Base-by-base conservation (phyloP, 2,113 vertebrate species). In the Empidonax traillii region DNA sequence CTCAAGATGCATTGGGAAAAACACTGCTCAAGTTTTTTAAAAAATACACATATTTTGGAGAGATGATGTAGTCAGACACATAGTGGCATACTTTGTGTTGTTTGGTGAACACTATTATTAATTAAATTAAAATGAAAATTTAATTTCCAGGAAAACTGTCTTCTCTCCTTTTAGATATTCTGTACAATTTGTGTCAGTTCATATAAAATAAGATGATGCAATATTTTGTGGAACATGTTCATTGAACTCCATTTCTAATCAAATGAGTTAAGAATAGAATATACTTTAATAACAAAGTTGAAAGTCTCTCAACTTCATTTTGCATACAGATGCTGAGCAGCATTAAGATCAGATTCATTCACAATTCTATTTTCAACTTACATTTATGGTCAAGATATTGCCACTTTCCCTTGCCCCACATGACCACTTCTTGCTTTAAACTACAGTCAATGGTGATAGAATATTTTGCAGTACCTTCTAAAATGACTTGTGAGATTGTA, bases 371-470 rank as follows among this genome's bases (percentile, higher is more conserved):
- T 89, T 89, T 80, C 33, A 53, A 33, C 4, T 78, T 77, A 77
- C 35, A 72, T 17, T 82, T 87, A 62, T 55, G 23, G 66, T 49
- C 46, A 81, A 81, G 52, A 22, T 24, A 67, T 12, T 59, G 27
- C 5, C 11, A 6, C 35, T 2, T 1, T n/a, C 16, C 20, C 14
- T 18, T 12, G 5, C 31, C 9, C 5, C 5, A 39, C 18, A 53
- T 9, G 7, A 6, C 18, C 15, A 71, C 28, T 77, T 79, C 89
- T 89, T 46, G 12, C 7, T 89, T 87, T 66, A 67, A 83, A 77
- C 63, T 78, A 44, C 27, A 85, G 39, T 12, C 20, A 67, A 12
- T 35, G 6, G 24, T 74, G 27, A 74, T 43, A 80, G 25, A 37
- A 22, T 58, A 28, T 37, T 88, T 85, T 86, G 8, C 52, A 51